Conservation (phyloP, 2,113 vertebrate genomes). For the Lophius piscatorius region DNA sequence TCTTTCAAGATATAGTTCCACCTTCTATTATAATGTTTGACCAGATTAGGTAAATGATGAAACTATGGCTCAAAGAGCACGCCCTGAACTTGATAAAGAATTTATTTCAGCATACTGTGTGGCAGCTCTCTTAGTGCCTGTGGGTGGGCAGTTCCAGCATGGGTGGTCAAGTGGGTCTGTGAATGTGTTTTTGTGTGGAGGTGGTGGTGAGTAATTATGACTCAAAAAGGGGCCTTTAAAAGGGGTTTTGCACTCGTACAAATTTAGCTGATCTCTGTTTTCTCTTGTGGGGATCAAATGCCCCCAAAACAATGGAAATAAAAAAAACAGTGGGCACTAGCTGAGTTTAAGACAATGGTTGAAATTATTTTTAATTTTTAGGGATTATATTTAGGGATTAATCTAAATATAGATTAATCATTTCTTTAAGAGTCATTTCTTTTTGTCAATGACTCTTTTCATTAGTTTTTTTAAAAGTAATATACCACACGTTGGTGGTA, state of each 20-base stretch:
- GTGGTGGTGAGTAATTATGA: slow-evolving; percentile 33
- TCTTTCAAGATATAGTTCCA: background rate
- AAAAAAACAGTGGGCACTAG: background rate
- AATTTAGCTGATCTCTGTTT: slow-evolving; percentile 19
- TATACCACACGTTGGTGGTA: too few relatives aligned
- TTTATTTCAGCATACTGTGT: slow-evolving; percentile 3
- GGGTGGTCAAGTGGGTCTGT: slow-evolving; percentile 44
- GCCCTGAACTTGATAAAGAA: too few relatives aligned
- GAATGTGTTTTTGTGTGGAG: slow-evolving; percentile 19
- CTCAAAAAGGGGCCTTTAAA: slow-evolving; percentile 1
- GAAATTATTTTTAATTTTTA: background rate
- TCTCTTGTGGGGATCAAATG: slow-evolving; percentile 14
- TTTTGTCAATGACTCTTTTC: too few relatives aligned
- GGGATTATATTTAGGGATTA: too few relatives aligned
- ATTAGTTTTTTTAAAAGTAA: too few relatives aligned
- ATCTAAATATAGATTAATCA: too few relatives aligned
- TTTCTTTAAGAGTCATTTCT: too few relatives aligned
- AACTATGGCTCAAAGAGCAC: background rate
- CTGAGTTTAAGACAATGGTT: background rate
- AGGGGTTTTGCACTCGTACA: slow-evolving; percentile 13
- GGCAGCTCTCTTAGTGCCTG: slow-evolving; percentile 14
- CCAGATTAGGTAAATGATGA: too few relatives aligned
- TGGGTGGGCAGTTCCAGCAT: slow-evolving; percentile 49
- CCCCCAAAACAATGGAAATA: slow-evolving; percentile 3
- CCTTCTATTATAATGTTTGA: background rate